Base-by-base conservation (phyloP, 2,797 vertebrate genomes). In the Myotis findleyi region DNA sequence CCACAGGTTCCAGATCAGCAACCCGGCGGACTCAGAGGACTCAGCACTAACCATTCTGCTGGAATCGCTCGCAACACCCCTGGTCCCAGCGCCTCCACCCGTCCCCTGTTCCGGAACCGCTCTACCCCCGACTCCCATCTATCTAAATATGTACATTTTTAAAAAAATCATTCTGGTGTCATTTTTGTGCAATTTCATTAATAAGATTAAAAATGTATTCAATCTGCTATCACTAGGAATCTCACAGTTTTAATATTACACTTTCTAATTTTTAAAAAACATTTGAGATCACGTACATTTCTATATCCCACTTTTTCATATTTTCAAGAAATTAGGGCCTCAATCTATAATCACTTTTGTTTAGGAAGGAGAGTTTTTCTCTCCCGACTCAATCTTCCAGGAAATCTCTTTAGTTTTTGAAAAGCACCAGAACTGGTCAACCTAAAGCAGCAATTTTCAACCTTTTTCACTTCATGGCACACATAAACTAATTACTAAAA, bases 261-360 rank as follows among this genome's bases (percentile, higher is more conserved):
- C 41, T 84, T 83, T 55, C 62, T 85, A 13, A 36, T 38, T 44
- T 77, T 87, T 81, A 0, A 36, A 59, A 82, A 87, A 59, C 5
- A 23, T 25, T 33, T 90, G 86, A 88, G 82, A 47, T 68, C 75
- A 47, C 25, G 3, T 53, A 30, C 21, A 77, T 36, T 80, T 85
- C 79, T n/a, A 91, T 5, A 89, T 76, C 23, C 33, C 44, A 71
- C n/a, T 71, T 69, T 71, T 96, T 96, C 27, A 16, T 7, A 36
- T 72, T 84, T 92, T 75, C 59, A 90, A 80, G 55, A 87, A 94
- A 93, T 36, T 27, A 87, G 11, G 8, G 10, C 72, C 77, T 85
- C 41, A 11, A 36, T 20, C 17, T 62, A 59, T 82, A 75, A 72
- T 76, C 7, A 76, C 12, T 76, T 90, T 66, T 90, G 20, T 91